phyloP scores from a whole-genome alignment of 2,113 vertebrate species.

The Lophochroa leadbeateri region DNA sequence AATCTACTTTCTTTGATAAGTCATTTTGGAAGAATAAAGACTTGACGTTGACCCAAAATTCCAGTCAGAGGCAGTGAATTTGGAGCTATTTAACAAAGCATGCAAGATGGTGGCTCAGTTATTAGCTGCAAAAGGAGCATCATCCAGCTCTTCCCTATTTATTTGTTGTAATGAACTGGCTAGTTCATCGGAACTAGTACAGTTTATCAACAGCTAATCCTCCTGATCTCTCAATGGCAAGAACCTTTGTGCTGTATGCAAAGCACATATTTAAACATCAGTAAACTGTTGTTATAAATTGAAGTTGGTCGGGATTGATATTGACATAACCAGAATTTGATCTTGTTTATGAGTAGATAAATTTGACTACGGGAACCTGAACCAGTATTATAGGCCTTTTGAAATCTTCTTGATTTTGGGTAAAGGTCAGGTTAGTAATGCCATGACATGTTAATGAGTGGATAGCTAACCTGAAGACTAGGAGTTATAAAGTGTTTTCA shows the following conservation, averaged over 20 bases:
- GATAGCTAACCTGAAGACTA: neutral
- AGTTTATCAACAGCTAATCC: neutral
- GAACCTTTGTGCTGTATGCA: neutral
- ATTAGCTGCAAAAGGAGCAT: neutral
- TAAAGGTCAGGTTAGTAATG: neutral
- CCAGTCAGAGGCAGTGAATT: neutral
- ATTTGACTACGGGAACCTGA: neutral
- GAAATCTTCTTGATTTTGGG: neutral
- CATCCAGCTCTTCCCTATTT: neutral
- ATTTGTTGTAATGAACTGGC: neutral
- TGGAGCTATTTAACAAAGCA: neutral
- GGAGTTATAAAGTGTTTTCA: neutral
- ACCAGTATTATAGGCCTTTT: neutral
- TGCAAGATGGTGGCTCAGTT: neutral
- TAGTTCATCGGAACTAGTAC: neutral
- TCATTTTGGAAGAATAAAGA: neutral
- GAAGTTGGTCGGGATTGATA: neutral
- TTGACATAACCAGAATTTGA: neutral
- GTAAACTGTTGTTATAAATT: neutral
- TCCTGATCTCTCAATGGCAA: neutral
- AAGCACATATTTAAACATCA: neutral
- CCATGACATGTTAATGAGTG: fast-evolving
- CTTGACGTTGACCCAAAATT: neutral
- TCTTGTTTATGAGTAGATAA: neutral
- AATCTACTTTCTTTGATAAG: neutral